Evolutionary conservation across 2,113 vertebrate genomes (phyloP).

Genomic region (Equus quagga): DNA sequence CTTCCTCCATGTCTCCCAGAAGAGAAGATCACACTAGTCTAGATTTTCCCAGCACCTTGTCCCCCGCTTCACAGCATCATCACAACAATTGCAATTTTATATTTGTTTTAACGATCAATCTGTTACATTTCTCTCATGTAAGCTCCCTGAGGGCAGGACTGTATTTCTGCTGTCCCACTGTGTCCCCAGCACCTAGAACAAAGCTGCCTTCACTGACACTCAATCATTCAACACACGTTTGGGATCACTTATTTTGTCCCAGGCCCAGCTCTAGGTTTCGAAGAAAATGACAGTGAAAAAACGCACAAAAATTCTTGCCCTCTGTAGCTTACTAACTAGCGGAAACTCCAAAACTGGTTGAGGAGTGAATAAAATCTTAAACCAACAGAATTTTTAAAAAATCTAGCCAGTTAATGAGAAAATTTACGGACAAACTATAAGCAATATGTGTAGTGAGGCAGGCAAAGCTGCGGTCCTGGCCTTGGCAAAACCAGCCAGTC

Average conservation of each 20-base stretch:
- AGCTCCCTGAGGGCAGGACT: not conserved
- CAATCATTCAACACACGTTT: not conserved
- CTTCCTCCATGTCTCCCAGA: not conserved
- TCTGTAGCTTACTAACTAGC: not conserved
- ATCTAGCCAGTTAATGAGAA: not conserved
- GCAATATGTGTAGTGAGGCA: not conserved
- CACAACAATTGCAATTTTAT: not conserved
- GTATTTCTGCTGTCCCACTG: not conserved
- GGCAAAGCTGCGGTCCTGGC: not conserved
- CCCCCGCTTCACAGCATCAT: not conserved
- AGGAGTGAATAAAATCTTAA: constrained; percentile 4
- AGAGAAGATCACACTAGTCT: not conserved
- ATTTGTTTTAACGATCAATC: not conserved
- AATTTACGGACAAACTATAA: not conserved
- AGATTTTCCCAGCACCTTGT: not conserved
- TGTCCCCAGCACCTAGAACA: not conserved
- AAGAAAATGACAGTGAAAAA: not conserved
- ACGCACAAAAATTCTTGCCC: not conserved
- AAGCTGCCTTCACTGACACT: not conserved
- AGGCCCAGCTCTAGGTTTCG: not conserved
- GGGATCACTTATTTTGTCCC: not conserved
- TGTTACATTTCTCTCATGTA: not conserved
- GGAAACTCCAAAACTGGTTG: not conserved
- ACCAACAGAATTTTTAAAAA: not conserved
- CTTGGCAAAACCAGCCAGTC: not conserved